Base-by-base conservation (phyloP, 2,797 vertebrate genomes). In the Emydoidea blandingii region DNA sequence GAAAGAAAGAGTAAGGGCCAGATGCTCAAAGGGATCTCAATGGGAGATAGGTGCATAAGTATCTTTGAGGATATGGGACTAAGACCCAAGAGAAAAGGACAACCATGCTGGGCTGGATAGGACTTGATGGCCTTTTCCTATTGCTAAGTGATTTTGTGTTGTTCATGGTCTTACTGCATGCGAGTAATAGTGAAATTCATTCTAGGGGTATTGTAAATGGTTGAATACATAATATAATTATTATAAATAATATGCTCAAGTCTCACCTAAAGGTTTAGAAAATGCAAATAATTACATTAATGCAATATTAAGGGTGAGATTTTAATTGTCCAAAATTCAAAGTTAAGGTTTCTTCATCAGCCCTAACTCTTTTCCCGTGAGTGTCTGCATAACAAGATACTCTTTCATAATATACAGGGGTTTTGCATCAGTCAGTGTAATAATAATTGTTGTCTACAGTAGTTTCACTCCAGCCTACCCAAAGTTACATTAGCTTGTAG, bases 291-390 rank as follows among this genome's bases (percentile, higher is more conserved):
- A 87, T 95, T 97, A 83, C 91, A 94, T 85, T 94, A 88, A 94
- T 94, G 81, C 92, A 95, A 96, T 88, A 95, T 95, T 95, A 97
- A 97, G 92, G 97, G 96, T 92, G 91, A 97, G 87, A 97, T 97
- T 97, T 97, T 96, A 97, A 97, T 93, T 96, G 97, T 94, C 88
- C 95, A 96, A 94, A 91, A 97, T 97, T 97, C 93, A 97, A 97
- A 97, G 93, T 91, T 97, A 95, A 94, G 25, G 56, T 97, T 98
- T 97, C 95, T 98, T 97, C 93, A 97, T 95, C 97, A 98, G 96
- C 92, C 82, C 78, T 96, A 92, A 95, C 68, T 85, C 86, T 96
- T 94, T 92, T 94, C 97, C 90, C 95, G 83, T 65, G 92, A 96
- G 97, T 95, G 91, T 87, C 41, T 44, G 76, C 91, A 95, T 97